phyloP scores from a whole-genome alignment of 2,113 vertebrate genomes.

The Mesitornis unicolor region DNA sequence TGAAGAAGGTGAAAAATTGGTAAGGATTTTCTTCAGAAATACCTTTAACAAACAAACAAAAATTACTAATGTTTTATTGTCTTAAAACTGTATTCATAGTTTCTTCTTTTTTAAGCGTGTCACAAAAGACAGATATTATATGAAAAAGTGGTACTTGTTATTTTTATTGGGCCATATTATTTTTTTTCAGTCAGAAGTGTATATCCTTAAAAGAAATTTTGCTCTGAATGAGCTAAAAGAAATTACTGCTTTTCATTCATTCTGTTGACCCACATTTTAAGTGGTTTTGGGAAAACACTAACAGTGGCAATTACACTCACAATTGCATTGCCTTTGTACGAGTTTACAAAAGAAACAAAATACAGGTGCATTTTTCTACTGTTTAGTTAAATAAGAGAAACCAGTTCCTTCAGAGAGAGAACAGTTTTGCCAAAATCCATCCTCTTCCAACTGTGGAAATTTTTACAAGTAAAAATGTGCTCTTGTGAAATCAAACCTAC shows the following conservation, averaged over 20 bases:
- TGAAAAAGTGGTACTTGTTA: not conserved
- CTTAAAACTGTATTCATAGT: not conserved
- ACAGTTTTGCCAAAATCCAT: not conserved
- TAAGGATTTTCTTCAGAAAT: constrained; percentile 11
- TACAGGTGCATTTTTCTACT: not conserved
- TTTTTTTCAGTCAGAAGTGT: not conserved
- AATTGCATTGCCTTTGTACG: not conserved
- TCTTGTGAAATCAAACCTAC: not conserved
- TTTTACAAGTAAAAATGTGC: not conserved
- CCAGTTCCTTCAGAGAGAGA: not conserved
- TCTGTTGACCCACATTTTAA: not conserved
- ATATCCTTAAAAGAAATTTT: not conserved
- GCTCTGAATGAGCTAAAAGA: not conserved
- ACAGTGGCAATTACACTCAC: not conserved
- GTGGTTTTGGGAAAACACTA: not conserved
- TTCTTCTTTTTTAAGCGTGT: not conserved
- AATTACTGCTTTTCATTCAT: not conserved
- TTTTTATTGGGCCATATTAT: not conserved
- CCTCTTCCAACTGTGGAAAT: not conserved
- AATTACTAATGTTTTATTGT: not conserved
- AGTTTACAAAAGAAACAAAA: not conserved
- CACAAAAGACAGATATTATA: not conserved
- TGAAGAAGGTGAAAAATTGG: constrained; percentile 65
- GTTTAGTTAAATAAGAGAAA: not conserved
- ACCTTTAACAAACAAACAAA: not conserved